These are phyloP conservation scores for Apamea anceps DNA, from an alignment of 2,888 invertebrate genomes.

Conservation along the genomic window DNA sequence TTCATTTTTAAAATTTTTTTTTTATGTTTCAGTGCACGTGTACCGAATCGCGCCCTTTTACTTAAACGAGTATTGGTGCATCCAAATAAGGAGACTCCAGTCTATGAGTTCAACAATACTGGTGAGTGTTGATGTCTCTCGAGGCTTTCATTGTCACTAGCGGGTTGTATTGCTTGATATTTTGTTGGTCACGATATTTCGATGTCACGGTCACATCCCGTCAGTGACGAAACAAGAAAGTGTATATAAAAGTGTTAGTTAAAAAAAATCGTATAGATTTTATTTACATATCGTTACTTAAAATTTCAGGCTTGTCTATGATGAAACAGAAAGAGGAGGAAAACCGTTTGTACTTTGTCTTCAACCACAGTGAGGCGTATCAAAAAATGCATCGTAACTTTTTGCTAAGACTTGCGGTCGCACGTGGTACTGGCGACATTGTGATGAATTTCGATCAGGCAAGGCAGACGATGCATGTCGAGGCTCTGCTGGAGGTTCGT, in stretches of 20 bases:
- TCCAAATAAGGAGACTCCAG: slow-evolving; percentile 50
- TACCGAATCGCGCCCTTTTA: slow-evolving; percentile 43
- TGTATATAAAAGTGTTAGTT: not conserved
- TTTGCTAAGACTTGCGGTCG: slow-evolving; percentile 27
- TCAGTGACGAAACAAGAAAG: not conserved
- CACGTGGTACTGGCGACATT: not conserved
- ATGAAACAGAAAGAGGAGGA: slow-evolving; percentile 62
- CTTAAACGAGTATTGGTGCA: slow-evolving; percentile 50
- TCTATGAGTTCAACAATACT: slow-evolving; percentile 52
- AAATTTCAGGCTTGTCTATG: slow-evolving; percentile 74
- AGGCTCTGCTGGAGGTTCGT: slow-evolving; percentile 76
- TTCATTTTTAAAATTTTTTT: not conserved
- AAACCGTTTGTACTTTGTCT: slow-evolving; percentile 69
- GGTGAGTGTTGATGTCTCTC: slow-evolving; percentile 39
- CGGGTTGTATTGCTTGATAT: not conserved
- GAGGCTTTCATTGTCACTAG: not conserved
- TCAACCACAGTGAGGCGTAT: slow-evolving; percentile 72
- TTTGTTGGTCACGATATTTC: not conserved
- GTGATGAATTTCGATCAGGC: slow-evolving; percentile 49
- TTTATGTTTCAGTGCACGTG: slow-evolving; percentile 38
- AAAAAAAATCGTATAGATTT: not conserved
- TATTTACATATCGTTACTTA: slow-evolving; percentile 7
- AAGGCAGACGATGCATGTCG: slow-evolving; percentile 71
- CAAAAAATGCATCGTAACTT: slow-evolving; percentile 69
- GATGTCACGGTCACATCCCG: not conserved